These are phyloP conservation scores for Apistogramma diplotaenia DNA, from an alignment of 2,113 vertebrate genomes.

Conservation along the genomic window DNA sequence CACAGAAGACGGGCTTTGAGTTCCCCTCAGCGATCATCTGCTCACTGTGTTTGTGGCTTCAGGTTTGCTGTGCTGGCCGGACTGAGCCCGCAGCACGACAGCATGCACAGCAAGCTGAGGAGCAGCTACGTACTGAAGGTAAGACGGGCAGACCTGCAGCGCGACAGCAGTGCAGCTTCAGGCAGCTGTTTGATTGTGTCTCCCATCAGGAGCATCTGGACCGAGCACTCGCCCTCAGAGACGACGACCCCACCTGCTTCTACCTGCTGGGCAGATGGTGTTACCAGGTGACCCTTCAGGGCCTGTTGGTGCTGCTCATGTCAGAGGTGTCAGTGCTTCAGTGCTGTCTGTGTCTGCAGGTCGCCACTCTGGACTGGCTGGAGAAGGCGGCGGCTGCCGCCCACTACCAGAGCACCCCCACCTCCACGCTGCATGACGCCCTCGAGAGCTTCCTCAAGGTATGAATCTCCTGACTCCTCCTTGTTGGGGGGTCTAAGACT, in stretches of 20 bases:
- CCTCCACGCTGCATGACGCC: constrained; percentile 84
- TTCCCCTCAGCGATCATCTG: background rate
- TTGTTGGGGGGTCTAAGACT: background rate
- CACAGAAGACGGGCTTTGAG: background rate
- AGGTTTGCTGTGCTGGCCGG: constrained; percentile 74
- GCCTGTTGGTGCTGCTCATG: background rate
- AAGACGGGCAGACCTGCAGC: background rate
- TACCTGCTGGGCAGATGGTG: constrained; percentile 78
- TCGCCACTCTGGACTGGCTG: constrained; percentile 86
- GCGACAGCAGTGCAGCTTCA: background rate
- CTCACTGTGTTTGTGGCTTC: background rate
- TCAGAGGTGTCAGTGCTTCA: background rate
- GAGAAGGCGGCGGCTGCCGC: constrained; percentile 87
- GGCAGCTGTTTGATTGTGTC: background rate
- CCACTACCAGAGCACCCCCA: constrained; percentile 80
- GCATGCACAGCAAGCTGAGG: constrained; percentile 76
- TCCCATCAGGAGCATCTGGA: constrained; percentile 73
- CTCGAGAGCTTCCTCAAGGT: constrained; percentile 91
- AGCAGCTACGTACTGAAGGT: constrained; percentile 77
- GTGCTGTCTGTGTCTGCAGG: constrained; percentile 64
- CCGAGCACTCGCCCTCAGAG: constrained; percentile 59
- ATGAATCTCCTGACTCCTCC: background rate
- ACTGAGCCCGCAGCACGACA: constrained; percentile 55
- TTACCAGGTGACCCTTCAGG: constrained; percentile 66
- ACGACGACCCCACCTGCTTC: constrained; percentile 73